phyloP scores from a whole-genome alignment of 2,113 vertebrate species.

The Casuarius casuarius region DNA sequence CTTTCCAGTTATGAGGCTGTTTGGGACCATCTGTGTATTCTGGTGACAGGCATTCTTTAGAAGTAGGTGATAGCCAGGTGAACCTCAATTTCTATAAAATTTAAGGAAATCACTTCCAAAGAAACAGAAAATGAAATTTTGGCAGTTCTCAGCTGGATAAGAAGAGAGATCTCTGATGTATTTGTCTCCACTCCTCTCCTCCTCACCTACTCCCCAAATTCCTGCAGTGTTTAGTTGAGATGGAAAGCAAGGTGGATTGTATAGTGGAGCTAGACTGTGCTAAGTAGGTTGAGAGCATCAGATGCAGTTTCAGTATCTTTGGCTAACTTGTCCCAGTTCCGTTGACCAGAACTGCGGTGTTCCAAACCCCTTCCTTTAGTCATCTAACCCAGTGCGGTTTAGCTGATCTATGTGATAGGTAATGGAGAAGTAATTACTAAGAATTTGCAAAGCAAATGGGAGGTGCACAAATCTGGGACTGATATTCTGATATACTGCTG shows the following conservation, averaged over 20 bases:
- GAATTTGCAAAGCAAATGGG: not conserved
- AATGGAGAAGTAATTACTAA: conserved; percentile 30
- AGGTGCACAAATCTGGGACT: not conserved
- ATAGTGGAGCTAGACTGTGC: not conserved
- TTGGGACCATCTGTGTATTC: accelerated
- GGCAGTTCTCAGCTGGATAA: not conserved
- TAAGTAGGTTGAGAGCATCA: not conserved
- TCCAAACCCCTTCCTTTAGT: not conserved
- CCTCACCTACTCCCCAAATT: not conserved
- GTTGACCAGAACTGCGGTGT: not conserved
- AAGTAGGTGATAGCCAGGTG: not conserved
- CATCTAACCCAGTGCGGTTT: not conserved
- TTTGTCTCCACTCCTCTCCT: not conserved
- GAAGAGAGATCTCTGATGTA: not conserved
- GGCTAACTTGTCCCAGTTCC: not conserved
- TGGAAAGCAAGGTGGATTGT: not conserved
- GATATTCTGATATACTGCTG: not conserved
- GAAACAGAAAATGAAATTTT: not conserved
- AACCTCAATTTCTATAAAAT: not conserved
- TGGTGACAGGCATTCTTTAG: not conserved
- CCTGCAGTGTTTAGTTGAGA: not conserved
- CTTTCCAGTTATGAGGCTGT: not conserved
- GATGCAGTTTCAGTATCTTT: not conserved
- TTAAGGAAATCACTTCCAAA: not conserved
- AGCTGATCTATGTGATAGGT: not conserved